Base-by-base conservation (phyloP, 2,797 vertebrate genomes). In the Xiphorhynchus erythropygius region DNA sequence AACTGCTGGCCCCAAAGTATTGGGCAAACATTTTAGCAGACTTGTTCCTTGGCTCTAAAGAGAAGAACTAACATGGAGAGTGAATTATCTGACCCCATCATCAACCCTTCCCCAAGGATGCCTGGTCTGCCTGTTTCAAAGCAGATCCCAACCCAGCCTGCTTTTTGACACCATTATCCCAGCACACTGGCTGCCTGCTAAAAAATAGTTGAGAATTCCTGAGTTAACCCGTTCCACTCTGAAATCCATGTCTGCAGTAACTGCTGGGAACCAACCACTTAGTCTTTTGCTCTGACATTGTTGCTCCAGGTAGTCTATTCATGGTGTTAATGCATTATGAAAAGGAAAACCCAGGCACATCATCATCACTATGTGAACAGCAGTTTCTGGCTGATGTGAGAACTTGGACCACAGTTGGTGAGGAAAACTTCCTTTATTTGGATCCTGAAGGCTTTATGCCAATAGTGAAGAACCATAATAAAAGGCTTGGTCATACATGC, bases 11-110 rank as follows among this genome's bases (percentile, higher is more conserved):
- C 80, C 65, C 56, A 30, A 92, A 93, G 57, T 87, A 93, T 71
- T 79, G 91, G 83, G 85, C 85, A 89, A 97, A 90, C 89, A 82
- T 79, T 96, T 96, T 92, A 96, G 83, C 42, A 90, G 83, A 87
- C 90, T 89, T 60, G 76, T 77, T 92, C 41, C 44, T 87, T 83
- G 78, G 79, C 83, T 97, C 83, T 80, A 84, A 94, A 94, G 71
- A 94, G 84, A 89, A 84, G 74, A 90, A 91, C 65, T 91, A 94
- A 92, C 77, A 85, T 2, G 7, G 68, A 84, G 89, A 97, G 44
- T 73, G 81, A 95, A 89, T 94, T 87, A 82, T 52, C 52, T 71
- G 91, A 89, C 87, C 70, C 62, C 53, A 80, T 60, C 70, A 89
- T 82, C 68, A 79, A 39, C 53, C 71, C 76, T 69, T 94, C 91